Conservation (phyloP, 2,888 invertebrate genomes). For the Horisme vitalbata region DNA sequence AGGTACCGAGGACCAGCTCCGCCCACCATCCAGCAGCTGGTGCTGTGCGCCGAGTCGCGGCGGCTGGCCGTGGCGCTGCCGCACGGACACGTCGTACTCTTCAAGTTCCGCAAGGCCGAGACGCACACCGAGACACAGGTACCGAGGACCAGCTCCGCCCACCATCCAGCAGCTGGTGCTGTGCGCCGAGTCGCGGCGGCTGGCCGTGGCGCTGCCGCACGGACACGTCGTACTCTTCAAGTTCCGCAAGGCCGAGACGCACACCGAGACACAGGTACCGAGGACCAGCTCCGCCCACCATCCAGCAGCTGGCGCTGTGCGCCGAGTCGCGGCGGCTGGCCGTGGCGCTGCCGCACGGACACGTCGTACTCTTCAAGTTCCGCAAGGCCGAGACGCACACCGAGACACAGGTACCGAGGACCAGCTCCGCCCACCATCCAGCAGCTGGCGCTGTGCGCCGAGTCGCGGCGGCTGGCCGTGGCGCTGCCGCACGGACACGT, state of each 20-base stretch:
- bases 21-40: conserved; percentile 94
- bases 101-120: conserved; percentile 97
- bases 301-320: conserved; percentile 95
- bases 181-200: conserved; percentile 93
- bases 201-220: conserved; percentile 95
- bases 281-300: conserved; percentile 95
- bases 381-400: conserved; percentile 93
- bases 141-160: no score
- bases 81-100: conserved; percentile 96
- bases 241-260: conserved; percentile 95
- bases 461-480: conserved; percentile 92
- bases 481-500: conserved; percentile 97
- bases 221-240: conserved; percentile 97
- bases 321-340: conserved; percentile 94
- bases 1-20: conserved; percentile 95
- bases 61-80: conserved; percentile 94
- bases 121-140: conserved; percentile 91
- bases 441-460: conserved; percentile 95
- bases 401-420: conserved; percentile 91
- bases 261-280: conserved; percentile 90
- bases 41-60: conserved; percentile 95
- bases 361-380: conserved; percentile 98
- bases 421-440: conserved; percentile 96
- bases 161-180: conserved; percentile 94
- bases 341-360: conserved; percentile 95